A percentile compares a stretch with the other conserved stretches of the same genome.
phyloP scores from a whole-genome alignment of 2,797 vertebrate genomes.

The Neosilurus mollespiculum region DNA sequence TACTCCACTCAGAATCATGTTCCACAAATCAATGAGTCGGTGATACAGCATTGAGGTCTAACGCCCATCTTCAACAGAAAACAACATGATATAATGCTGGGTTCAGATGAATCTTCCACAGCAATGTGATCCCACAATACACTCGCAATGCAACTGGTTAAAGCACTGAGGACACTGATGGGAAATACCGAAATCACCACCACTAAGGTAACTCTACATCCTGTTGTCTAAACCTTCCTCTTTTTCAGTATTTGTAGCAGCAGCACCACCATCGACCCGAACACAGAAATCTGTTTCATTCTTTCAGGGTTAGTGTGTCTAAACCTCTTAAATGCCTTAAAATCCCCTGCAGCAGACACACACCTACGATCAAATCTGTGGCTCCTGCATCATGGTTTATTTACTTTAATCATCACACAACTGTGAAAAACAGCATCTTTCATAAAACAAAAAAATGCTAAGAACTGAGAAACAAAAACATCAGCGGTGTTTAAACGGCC shows the following conservation, averaged over 20 bases:
- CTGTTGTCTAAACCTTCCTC: background rate
- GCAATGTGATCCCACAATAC: background rate
- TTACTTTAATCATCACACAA: background rate
- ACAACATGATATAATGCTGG: background rate
- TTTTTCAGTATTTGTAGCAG: background rate
- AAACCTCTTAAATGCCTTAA: background rate
- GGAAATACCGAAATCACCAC: background rate
- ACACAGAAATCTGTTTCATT: background rate
- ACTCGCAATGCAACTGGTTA: background rate
- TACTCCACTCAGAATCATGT: slow-evolving; percentile 17
- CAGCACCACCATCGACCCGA: too few species aligned
- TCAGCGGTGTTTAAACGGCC: background rate
- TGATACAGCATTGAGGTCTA: background rate
- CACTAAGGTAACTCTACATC: background rate
- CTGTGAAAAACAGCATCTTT: background rate
- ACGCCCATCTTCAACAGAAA: background rate
- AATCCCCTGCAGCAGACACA: too few species aligned
- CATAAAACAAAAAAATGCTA: background rate
- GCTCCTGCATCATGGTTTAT: background rate
- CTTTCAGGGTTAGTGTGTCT: background rate
- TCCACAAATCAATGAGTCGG: slow-evolving; percentile 30
- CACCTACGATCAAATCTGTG: background rate
- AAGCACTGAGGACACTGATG: background rate
- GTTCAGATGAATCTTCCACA: background rate
- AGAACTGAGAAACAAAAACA: background rate